A percentile compares a stretch with the other conserved stretches of the same genome.
phyloP scores from a whole-genome alignment of 2,888 invertebrate species.

The Acronicta aceris region DNA sequence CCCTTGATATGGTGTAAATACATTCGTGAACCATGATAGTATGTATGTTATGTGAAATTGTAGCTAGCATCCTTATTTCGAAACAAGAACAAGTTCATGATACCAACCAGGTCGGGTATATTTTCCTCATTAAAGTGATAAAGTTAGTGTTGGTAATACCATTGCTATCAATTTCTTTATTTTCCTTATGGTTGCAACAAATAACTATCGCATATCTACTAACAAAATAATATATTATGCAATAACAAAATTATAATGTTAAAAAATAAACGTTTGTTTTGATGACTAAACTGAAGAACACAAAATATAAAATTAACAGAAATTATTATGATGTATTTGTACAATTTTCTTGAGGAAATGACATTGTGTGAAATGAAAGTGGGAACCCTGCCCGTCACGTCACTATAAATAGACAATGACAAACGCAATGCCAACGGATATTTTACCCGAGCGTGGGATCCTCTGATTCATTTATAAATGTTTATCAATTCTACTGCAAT shows the following conservation, averaged over 20 bases:
- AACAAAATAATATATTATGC: too few species aligned
- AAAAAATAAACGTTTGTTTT: conserved; percentile 7
- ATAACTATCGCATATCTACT: conserved; percentile 3
- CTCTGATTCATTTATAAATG: conserved; percentile 49
- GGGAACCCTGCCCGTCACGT: conserved; percentile 41
- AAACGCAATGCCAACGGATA: conserved; percentile 48
- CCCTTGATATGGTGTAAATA: too few species aligned
- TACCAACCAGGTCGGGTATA: background rate
- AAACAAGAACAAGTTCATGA: background rate
- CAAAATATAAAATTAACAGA: conserved; percentile 9
- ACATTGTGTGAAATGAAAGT: conserved; percentile 28
- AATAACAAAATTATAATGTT: too few species aligned
- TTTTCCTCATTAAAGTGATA: conserved; percentile 9
- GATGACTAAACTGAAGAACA: background rate
- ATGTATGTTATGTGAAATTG: too few species aligned
- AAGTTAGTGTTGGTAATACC: conserved; percentile 6
- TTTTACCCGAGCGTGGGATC: conserved; percentile 54
- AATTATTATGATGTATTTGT: conserved; percentile 9
- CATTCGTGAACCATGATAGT: too few species aligned
- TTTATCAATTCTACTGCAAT: conserved; percentile 45
- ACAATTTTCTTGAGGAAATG: conserved; percentile 33
- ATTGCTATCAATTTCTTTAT: background rate
- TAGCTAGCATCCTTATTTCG: too few species aligned
- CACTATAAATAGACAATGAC: conserved; percentile 53
- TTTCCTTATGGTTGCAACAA: background rate